A percentile compares a stretch with the other conserved stretches of the same genome.
These are phyloP conservation scores for Drosophila biarmipes DNA, from an alignment of 1,140 invertebrate species.

Conservation along the genomic window DNA sequence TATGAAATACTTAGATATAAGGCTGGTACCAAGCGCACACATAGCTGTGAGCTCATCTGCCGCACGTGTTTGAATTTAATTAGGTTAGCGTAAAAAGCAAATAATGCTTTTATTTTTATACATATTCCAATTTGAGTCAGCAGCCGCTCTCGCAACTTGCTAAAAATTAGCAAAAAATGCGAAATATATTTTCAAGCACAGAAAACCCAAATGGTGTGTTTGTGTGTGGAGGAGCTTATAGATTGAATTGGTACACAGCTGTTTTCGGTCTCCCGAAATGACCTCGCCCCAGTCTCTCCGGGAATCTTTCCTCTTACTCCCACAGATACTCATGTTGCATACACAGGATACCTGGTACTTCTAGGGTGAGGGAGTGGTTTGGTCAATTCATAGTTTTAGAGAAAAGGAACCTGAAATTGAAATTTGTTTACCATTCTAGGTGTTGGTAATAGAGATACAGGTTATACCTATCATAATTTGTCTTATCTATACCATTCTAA, in stretches of 20 bases:
- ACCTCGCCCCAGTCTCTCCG: slow-evolving; percentile 58
- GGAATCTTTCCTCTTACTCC: slow-evolving; percentile 9
- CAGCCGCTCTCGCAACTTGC: slow-evolving; percentile 10
- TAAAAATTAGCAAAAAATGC: slow-evolving; percentile 45
- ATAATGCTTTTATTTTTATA: slow-evolving; percentile 23
- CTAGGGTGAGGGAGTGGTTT: background rate
- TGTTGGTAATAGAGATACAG: too few species aligned
- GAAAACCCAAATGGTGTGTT: background rate
- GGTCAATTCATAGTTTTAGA: background rate
- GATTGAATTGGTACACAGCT: slow-evolving; percentile 50
- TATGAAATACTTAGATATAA: slow-evolving; percentile 6
- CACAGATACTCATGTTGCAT: background rate
- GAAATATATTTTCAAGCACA: slow-evolving; percentile 39
- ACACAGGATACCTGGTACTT: background rate
- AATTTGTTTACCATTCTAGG: too few species aligned
- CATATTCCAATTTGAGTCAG: slow-evolving; percentile 33
- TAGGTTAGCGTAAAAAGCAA: slow-evolving; percentile 50
- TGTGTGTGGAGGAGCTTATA: slow-evolving; percentile 30
- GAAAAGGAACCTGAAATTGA: too few species aligned
- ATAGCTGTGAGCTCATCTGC: slow-evolving; percentile 7
- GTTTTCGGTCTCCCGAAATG: slow-evolving; percentile 44
- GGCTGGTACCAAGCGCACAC: background rate
- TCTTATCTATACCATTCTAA: too few species aligned
- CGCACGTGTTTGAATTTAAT: slow-evolving; percentile 68
- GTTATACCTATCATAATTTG: too few species aligned